Base-by-base conservation (phyloP, 1,140 invertebrate genomes). In the Cecropterus lyciades region DNA sequence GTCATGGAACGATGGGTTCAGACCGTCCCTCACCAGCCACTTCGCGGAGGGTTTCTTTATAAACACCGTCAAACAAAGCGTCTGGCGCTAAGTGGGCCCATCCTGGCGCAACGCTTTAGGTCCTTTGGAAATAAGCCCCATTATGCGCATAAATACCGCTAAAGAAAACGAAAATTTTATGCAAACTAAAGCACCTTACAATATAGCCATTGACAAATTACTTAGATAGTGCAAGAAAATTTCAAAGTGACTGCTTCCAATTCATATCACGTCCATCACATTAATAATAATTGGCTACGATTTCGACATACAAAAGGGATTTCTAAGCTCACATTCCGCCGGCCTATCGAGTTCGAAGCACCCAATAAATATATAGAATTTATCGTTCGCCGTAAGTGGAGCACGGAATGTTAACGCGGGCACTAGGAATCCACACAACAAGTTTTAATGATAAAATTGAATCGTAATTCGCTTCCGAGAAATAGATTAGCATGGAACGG, bases 381-480 rank as follows among this genome's bases (percentile, higher is more conserved):
- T 60, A 30, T 48, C 13, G 57, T 60, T 40, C 45, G 15, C 13
- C 30, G 46, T 59, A 60, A 49, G 27, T 59, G 27, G 56, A 59
- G 33, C 56, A 33, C 43, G 56, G 56, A 59, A 59, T 59, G 42
- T 59, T 30, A 59, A 59, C 43, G 30, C 45, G 45, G 33, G 8
- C 52, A 55, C 46, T 42, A 10, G 48, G 33, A 63, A 63, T 51
- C 40, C 33, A 24, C 45, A 62, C 59, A 62, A 62, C 59, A 33
- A 48, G 56, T 60, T 62, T 49, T 49, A 62, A 62, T 62, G 59
- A 45, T 62, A 51, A 62, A 62, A 51, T 62, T 62, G 59, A 62
- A 62, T 62, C 59, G 59, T 62, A 62, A 62, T 62, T 62, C 33
- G 45, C 46, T 51, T 51, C 59, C 46, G 59, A 62, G 59, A 62